Base-by-base conservation (phyloP, 92 coral and sea anemone species). In the Montipora capitata region DNA sequence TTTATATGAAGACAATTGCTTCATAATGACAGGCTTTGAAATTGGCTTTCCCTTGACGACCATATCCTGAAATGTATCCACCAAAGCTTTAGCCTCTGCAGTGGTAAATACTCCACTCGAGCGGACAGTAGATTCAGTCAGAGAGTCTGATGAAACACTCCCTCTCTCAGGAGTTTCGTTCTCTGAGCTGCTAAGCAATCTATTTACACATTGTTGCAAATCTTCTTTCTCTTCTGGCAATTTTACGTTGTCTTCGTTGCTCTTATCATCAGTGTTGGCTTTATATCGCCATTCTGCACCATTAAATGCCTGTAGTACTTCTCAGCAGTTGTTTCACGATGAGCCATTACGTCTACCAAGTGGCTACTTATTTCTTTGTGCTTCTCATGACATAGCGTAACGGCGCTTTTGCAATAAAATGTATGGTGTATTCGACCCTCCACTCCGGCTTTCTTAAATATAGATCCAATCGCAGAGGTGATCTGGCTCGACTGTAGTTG, bases 281-380 rank as follows among this genome's bases (percentile, higher is more conserved):
- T 41, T 69, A 66, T 40, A 69, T 12, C 83, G 45, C 67, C 89
- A 85, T 43, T 74, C 76, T 18, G 52, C 40, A 17, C 89, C 64
- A 42, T 83, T 7, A 61, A 13, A 2, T 72, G 40, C 61, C 58
- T 48, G 68, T 81, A 91, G 59, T 87, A 91, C 40, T 83, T 88
- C 74, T 77, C 76, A 5, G 92, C 94, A 51, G 94, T 87, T 18
- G 66, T 52, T 79, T 91, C 94, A 12, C 76, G 72, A 66, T 91
- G 94, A 1, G 94, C 94, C 94, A 91, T 91, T 0, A 91, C 78
- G 42, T 87, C 86, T 5, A 89, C 94, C 10, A 91, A 72, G 44
- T 90, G 85, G 80, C 80, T 74, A 35, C 85, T 84, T 54, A 84
- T 78, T 12, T 70, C 77, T 48, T 62, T 86, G 16, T 85, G 84